Conservation (phyloP, 2,113 vertebrate genomes). For the Corynorhinus townsendii region DNA sequence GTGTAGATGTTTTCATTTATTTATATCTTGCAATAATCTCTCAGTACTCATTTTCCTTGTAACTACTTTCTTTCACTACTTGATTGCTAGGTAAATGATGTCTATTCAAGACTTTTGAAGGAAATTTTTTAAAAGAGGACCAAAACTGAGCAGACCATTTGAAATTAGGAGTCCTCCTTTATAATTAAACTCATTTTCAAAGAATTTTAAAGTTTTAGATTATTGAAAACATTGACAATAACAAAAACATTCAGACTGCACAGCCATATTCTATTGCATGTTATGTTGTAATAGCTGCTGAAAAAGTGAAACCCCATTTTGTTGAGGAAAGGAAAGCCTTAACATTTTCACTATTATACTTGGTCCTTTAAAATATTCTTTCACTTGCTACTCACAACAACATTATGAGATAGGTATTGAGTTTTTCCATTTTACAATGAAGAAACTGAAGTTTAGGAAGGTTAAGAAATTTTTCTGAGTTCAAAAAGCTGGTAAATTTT, state of each 20-base stretch:
- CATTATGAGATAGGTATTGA: neutral
- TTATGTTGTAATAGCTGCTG: neutral
- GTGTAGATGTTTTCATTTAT: neutral
- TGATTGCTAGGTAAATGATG: neutral
- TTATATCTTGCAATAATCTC: neutral
- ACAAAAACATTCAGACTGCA: neutral
- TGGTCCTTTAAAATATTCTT: neutral
- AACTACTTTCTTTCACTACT: neutral
- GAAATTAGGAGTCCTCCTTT: neutral
- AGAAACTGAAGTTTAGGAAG: neutral
- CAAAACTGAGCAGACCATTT: neutral
- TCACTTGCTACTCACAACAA: neutral
- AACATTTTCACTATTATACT: neutral
- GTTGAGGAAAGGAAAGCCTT: neutral
- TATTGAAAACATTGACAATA: neutral
- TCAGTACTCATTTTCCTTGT: neutral
- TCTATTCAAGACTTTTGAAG: neutral
- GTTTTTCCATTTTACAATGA: neutral
- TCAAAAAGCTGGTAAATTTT: neutral
- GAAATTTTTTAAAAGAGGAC: neutral
- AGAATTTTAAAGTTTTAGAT: neutral
- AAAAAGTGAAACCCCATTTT: neutral
- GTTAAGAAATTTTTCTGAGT: neutral
- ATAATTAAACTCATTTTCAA: neutral
- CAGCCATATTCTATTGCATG: neutral